phyloP scores from a whole-genome alignment of 92 coral and sea anemone genomes.

The Epizoanthus illoricatus region DNA sequence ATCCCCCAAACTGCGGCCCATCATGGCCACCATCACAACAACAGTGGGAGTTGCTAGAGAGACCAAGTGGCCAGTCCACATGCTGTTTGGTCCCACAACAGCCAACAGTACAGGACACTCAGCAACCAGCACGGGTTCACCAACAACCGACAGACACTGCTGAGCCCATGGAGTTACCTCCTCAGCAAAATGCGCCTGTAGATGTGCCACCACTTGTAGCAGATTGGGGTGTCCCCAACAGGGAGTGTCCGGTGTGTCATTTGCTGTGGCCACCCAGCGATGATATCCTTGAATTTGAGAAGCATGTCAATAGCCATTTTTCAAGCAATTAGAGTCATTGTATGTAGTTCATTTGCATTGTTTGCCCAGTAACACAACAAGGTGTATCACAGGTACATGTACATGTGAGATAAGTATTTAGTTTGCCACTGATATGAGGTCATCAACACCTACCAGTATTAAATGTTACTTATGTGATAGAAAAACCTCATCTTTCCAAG shows the following conservation, averaged over 20 bases:
- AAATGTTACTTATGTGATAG: no score
- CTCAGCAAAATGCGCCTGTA: constrained; percentile 23
- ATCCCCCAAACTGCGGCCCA: not conserved
- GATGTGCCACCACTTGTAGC: constrained; percentile 33
- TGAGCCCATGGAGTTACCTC: constrained; percentile 13
- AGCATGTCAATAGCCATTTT: constrained; percentile 85
- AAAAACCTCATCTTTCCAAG: no score
- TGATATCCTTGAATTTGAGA: constrained; percentile 40
- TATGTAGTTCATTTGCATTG: not conserved
- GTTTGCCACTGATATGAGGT: no score
- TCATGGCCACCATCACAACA: not conserved
- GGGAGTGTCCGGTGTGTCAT: constrained; percentile 87
- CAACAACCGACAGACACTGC: constrained; percentile 25
- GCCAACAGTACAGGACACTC: not conserved
- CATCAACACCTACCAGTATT: no score
- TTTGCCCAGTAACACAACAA: not conserved
- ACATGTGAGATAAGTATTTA: no score
- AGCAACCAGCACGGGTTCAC: constrained; percentile 26
- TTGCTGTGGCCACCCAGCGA: constrained; percentile 83
- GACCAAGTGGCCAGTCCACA: constrained; percentile 21
- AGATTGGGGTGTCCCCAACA: constrained; percentile 36
- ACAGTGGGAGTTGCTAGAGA: constrained; percentile 19
- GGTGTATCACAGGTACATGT: not conserved
- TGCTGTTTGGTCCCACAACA: not conserved
- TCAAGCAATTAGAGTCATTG: not conserved